Percentiles rank a stretch among this genome's conserved stretches.
Conservation (phyloP, 2,888 invertebrate species). For the Cyaniris semiargus region DNA sequence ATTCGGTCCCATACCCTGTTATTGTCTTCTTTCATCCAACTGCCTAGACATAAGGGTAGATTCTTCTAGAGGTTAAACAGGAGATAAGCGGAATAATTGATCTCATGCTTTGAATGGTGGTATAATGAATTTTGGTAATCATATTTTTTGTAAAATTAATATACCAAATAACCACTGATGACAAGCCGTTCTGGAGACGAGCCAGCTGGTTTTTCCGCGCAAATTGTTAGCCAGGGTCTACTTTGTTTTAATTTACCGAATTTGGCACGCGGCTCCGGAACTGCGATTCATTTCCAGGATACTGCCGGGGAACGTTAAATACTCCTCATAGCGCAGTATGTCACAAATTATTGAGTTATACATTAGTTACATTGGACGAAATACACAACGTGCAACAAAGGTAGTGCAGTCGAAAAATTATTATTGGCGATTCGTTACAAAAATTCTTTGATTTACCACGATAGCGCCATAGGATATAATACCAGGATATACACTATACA, state of each 20-base stretch:
- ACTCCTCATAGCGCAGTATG: neutral
- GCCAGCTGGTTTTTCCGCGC: constrained; percentile 22
- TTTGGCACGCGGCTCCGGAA: constrained; percentile 27
- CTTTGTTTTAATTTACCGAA: constrained; percentile 27
- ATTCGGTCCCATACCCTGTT: neutral
- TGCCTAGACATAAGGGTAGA: neutral
- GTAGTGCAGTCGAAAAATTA: too few species aligned
- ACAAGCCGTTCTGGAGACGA: constrained; percentile 11
- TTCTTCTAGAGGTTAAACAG: neutral
- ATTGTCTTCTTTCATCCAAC: neutral
- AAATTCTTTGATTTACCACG: neutral
- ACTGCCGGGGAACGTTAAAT: neutral
- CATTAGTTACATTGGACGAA: neutral
- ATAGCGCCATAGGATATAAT: too few species aligned
- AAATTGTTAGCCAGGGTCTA: constrained; percentile 15
- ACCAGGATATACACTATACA: too few species aligned
- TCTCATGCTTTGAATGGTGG: neutral
- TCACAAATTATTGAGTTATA: constrained; percentile 4
- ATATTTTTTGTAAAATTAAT: neutral
- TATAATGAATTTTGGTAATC: neutral
- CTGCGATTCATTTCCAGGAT: constrained; percentile 22
- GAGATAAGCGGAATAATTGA: neutral
- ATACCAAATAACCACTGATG: neutral
- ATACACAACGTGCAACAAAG: too few species aligned
- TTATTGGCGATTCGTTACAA: neutral